Evolutionary conservation across 2,888 invertebrate species (phyloP), one percentile per base, ranked within the genome.

Genomic region (Acleris holmiana): DNA sequence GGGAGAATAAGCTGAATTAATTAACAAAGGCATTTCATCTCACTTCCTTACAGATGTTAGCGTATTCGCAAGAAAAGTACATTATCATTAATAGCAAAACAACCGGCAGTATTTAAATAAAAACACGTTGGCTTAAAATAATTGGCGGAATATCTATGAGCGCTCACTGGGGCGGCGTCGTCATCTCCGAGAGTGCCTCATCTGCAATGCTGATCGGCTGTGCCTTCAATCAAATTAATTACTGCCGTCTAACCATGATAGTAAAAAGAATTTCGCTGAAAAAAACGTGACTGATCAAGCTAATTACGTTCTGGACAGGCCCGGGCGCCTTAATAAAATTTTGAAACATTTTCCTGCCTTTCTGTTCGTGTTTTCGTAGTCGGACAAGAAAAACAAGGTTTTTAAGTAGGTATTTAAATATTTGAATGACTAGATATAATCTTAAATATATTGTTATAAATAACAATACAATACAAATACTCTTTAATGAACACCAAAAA

Each of bases 221-320:
- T 75, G 76, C 81, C 83, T 82, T 82, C 83, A 83, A 83, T 83
- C 82, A 82, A 84, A 88, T 86, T 88, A 89, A 89, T 89, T 86
- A 82, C 83, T 76, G 77, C 72, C 73, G 78, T 76, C 78, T 76
- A 79, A 76, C 74, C 75, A 77, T 74, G 76, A 72, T 75, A 71
- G 76, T 78, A 83, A 83, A 80, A 78, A 79, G 77, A 79, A 78
- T 72, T 76, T 71, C 68, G 72, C 69, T 73, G 71, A 69, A 73
- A 74, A n/a, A 74, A 71, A 67, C 69, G 65, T 73, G 72, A 71
- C 76, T 73, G 73, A 74, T 72, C 66, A 73, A 75, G 73, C 71
- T 67, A 67, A 68, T 71, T 71, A 72, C 68, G 63, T 61, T 69
- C 53, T 40, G 53, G 60, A 50, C 65, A 60, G 65, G 60, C 54